Evolutionary conservation across 2,113 vertebrate genomes (phyloP).

Genomic region (Eolophus roseicapilla): DNA sequence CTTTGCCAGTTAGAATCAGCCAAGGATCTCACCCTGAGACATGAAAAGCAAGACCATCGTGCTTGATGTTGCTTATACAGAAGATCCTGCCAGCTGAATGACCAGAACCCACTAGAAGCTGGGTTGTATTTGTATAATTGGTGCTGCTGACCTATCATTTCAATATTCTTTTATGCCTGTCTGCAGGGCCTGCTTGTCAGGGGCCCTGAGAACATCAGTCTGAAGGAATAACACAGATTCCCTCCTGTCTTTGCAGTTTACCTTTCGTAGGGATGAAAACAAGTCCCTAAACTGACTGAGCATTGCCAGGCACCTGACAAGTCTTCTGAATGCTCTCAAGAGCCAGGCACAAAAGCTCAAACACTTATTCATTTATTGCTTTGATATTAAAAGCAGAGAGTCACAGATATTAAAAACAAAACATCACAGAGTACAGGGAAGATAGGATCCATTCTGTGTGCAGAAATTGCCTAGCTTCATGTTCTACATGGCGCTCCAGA

Average conservation of each 20-base stretch:
- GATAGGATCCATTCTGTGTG: neutral
- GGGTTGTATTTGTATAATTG: neutral
- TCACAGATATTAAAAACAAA: neutral
- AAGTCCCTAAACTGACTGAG: neutral
- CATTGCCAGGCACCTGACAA: slow-evolving; percentile 8
- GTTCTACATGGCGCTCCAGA: neutral
- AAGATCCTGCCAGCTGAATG: neutral
- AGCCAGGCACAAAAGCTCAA: neutral
- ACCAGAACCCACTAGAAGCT: neutral
- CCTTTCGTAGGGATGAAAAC: neutral
- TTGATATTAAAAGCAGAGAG: slow-evolving; percentile 35
- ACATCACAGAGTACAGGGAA: neutral
- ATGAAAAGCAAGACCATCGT: neutral
- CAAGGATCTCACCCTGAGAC: neutral
- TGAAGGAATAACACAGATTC: neutral
- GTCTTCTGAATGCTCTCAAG: neutral
- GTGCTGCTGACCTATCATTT: neutral
- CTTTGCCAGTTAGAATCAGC: neutral
- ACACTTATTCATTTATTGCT: slow-evolving; percentile 4
- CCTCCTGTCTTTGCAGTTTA: neutral
- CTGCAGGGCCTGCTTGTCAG: neutral
- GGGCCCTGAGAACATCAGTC: neutral
- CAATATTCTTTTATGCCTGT: neutral
- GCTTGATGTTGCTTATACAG: neutral
- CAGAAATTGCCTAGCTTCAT: neutral